Evolutionary conservation across 2,113 vertebrate genomes (phyloP), one percentile per base, ranked within the genome.

Genomic region (Microcebus griseorufus): DNA sequence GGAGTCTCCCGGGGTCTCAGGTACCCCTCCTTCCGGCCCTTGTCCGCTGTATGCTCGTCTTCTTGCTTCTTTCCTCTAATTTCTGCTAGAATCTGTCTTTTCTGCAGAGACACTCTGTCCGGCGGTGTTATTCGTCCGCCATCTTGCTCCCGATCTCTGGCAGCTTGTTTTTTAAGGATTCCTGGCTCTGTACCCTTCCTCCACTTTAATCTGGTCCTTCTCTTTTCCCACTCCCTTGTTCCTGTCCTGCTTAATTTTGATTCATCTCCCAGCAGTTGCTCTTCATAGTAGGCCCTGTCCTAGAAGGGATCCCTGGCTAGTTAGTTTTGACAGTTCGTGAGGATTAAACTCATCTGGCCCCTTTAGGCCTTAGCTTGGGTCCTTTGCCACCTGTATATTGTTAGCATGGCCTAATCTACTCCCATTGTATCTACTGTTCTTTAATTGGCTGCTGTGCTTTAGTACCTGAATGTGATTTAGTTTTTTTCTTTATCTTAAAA

Each of bases 401-500:
- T 39, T 39, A 25, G 48, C 13, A 34, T 51, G 22, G 29, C 9
- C 34, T 29, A 1, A 39, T 60, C 60, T 81, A 11, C 27, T 73
- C 48, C 60, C 14, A 7, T 5, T 6, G 16, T 13, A 22, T 64
- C 60, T 60, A 34, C 27, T 51, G 5, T n/a, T 88, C 69, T 78
- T 0, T 6, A 34, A 39, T 48, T 69, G 69, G 39, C 20, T 29
- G 32, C 69, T 69, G 51, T 51, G 14, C 62, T 64, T 64, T 12
- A 64, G 62, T 64, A 64, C 62, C n/a, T 73, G 82, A 73, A 45
- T 80, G 64, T 72, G 75, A 4, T 87, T 95, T 91, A 78, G 20
- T 34, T 42, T 69, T 95, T 92, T 90, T 92, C 23, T 82, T 81
- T 23, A 42, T 65, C 8, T 73, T 86, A 92, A 81, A 81, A 81